Evolutionary conservation across 2,113 vertebrate species (phyloP), one percentile per base, ranked within the genome.

Genomic region (Paramormyrops kingsleyae): DNA sequence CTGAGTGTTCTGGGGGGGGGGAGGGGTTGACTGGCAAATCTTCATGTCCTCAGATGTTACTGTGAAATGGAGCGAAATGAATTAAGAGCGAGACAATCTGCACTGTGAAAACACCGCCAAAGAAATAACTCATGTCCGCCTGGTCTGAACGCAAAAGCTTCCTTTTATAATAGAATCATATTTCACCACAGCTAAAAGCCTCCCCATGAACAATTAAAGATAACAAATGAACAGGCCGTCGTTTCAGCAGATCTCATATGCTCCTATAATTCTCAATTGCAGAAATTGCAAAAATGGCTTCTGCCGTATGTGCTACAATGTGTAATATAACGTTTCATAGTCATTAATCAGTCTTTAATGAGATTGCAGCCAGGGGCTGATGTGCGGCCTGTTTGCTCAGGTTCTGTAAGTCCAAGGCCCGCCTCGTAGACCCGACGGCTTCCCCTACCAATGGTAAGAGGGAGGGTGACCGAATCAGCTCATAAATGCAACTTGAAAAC

Each of bases 341-440:
- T 95, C 95, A 95, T 96, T 95, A 95, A 95, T 96, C 92, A 94
- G 87, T 88, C 24, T 90, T 95, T 96, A 95, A 96, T 95, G 95
- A 95, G 93, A 92, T 94, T 89, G 35, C 93, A 92, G 92, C 92
- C 93, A 94, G 92, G 90, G 93, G 94, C 86, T 92, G 94, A 95
- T 94, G 93, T 91, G 93, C 91, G 92, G 89, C 89, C 90, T 90
- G 89, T 90, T 91, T 91, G 56, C 62, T 90, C 90, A 66, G 89
- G 88, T 91, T 89, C 83, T 91, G 86, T 88, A 66, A 90, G 87
- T 47, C 88, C 39, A 17, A 90, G 66, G 87, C 70, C 83, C 89
- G 15, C 21, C 83, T 83, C 88, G 31, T 19, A 27, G 66, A 24
- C 49, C 70, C 8, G 66, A 35, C 19, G 3, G 27, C 70, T 47